These are phyloP conservation scores for Clinocottus analis DNA, from an alignment of 2,113 vertebrate genomes.

Conservation along the genomic window DNA sequence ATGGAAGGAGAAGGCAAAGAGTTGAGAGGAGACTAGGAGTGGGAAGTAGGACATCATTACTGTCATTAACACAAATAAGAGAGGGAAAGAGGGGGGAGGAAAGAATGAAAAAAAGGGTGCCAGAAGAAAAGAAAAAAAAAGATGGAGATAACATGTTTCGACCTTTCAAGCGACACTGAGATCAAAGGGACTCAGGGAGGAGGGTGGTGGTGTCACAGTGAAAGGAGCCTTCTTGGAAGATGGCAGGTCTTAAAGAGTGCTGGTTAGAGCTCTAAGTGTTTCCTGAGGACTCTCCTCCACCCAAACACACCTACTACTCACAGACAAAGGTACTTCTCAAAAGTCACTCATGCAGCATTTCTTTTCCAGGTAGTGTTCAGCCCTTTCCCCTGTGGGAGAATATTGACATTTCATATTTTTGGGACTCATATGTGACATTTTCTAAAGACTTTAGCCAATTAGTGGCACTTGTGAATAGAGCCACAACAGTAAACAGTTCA, in stretches of 20 bases:
- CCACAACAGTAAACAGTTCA: neutral
- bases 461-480: no score
- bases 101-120: neutral
- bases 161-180: neutral
- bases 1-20: neutral
- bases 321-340: neutral
- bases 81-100: neutral
- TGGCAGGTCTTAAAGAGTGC: neutral
- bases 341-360: neutral
- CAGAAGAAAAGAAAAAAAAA: neutral
- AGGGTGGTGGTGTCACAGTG: neutral
- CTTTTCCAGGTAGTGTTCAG: neutral
- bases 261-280: neutral
- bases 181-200: neutral
- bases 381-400: neutral
- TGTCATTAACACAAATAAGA: neutral
- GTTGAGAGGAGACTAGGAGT: neutral
- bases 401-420: neutral
- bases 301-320: neutral
- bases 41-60: neutral
- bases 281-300: neutral
- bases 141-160: neutral
- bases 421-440: neutral
- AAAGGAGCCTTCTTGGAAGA: conserved; percentile 3
- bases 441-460: neutral